phyloP scores from a whole-genome alignment of 2,113 vertebrate species.

The Chamaetylas fuelleborni region DNA sequence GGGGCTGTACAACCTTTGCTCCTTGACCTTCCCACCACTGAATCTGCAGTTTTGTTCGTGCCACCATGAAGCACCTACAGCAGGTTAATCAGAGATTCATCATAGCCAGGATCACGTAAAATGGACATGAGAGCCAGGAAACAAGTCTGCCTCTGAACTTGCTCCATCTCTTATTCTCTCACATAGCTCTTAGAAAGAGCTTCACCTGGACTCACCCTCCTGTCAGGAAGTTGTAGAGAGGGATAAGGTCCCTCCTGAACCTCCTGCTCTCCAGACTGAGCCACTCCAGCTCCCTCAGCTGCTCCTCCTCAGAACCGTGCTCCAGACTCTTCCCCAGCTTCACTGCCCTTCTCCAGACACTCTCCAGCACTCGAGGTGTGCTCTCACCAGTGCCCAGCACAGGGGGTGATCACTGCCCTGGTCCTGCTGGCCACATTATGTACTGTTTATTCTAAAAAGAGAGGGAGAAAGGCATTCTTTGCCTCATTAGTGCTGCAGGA shows the following conservation, averaged over 20 bases:
- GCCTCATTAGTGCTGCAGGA: conserved; percentile 47
- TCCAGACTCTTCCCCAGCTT: background rate
- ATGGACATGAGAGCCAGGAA: background rate
- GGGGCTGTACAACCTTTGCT: background rate
- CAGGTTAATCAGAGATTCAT: background rate
- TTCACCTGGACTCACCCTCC: background rate
- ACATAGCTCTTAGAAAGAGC: background rate
- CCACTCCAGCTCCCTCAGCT: background rate
- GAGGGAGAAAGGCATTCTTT: background rate
- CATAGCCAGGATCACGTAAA: background rate
- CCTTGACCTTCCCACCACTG: background rate
- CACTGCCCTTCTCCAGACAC: background rate
- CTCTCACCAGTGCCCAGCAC: background rate
- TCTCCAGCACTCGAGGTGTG: fast-evolving
- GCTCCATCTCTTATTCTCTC: background rate
- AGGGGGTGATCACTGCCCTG: background rate
- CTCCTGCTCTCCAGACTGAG: background rate
- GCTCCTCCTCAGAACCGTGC: background rate
- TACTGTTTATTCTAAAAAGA: background rate
- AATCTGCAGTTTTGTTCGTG: background rate
- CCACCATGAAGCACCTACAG: background rate
- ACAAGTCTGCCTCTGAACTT: background rate
- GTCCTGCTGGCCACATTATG: background rate
- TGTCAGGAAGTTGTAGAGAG: background rate
- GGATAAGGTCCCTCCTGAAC: background rate